Evolutionary conservation across 2,888 invertebrate species (phyloP).

Genomic region (Pristionchus fissidentatus): DNA sequence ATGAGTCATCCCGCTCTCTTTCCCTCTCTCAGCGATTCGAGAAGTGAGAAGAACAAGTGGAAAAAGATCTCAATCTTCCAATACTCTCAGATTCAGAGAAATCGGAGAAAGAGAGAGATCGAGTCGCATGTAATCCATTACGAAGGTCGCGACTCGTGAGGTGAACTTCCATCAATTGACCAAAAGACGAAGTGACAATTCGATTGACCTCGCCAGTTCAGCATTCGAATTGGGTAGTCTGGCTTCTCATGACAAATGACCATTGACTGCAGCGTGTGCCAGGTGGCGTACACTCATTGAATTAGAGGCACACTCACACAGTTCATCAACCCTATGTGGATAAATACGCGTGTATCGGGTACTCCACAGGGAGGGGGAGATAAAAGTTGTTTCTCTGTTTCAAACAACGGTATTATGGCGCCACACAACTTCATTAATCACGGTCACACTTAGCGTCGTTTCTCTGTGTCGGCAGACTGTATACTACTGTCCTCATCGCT

Average conservation of each 20-base stretch:
- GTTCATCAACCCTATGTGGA: too few relatives aligned
- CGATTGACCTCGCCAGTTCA: background rate
- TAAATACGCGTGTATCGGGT: too few relatives aligned
- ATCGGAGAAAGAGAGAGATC: background rate
- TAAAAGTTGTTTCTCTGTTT: too few relatives aligned
- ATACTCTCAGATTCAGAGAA: background rate
- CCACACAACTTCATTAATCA: too few relatives aligned
- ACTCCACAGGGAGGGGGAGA: too few relatives aligned
- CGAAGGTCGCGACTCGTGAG: slow-evolving; percentile 17
- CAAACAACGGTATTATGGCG: too few relatives aligned
- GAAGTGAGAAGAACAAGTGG: background rate
- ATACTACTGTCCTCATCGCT: too few relatives aligned
- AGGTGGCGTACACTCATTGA: background rate
- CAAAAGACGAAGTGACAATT: background rate
- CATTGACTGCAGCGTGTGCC: background rate
- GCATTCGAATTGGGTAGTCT: too few relatives aligned
- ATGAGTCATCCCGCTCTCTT: background rate
- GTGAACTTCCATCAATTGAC: background rate
- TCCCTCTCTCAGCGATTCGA: background rate
- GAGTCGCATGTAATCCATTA: slow-evolving; percentile 17
- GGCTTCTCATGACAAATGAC: slow-evolving; percentile 1
- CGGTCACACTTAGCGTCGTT: too few relatives aligned
- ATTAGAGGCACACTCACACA: too few relatives aligned
- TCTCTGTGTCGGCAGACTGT: too few relatives aligned
- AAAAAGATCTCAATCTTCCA: background rate